phyloP scores from a whole-genome alignment of 1,140 invertebrate genomes.

The Leptinotarsa texana region DNA sequence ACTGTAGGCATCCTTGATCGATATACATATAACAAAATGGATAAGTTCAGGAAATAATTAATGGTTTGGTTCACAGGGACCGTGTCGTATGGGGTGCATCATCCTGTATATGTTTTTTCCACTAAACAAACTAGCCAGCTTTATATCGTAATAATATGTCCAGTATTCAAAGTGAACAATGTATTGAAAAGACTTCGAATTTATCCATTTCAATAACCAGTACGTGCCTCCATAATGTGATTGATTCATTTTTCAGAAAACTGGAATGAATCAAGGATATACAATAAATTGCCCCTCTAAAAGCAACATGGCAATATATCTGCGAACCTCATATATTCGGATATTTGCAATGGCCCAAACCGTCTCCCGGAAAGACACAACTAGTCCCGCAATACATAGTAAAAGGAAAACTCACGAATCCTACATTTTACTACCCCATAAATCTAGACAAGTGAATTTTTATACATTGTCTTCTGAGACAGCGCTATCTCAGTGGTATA shows the following conservation, averaged over 20 bases:
- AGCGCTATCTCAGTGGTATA: background rate
- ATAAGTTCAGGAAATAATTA: too few species aligned
- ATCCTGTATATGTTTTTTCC: too few species aligned
- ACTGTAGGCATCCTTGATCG: too few species aligned
- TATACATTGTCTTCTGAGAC: slow-evolving; percentile 37
- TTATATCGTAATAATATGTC: too few species aligned
- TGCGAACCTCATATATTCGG: background rate
- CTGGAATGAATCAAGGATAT: background rate
- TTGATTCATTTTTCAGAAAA: background rate
- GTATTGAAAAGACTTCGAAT: too few species aligned
- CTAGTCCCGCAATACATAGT: slow-evolving; percentile 19
- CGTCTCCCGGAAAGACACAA: slow-evolving; percentile 7
- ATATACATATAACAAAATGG: too few species aligned
- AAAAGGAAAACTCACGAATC: slow-evolving; percentile 19
- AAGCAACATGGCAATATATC: background rate
- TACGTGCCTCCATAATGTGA: too few species aligned
- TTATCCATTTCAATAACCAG: too few species aligned
- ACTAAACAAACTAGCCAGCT: too few species aligned
- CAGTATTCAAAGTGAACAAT: too few species aligned
- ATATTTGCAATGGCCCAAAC: slow-evolving; percentile 2
- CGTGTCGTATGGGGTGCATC: too few species aligned
- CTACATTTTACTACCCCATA: slow-evolving; percentile 46
- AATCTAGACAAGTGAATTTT: slow-evolving; percentile 44
- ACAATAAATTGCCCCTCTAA: background rate
- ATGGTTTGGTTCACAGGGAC: too few species aligned